Percentiles rank a stretch among this genome's conserved stretches.
phyloP scores from a whole-genome alignment of 2,113 vertebrate species.

The Chionomys nivalis region DNA sequence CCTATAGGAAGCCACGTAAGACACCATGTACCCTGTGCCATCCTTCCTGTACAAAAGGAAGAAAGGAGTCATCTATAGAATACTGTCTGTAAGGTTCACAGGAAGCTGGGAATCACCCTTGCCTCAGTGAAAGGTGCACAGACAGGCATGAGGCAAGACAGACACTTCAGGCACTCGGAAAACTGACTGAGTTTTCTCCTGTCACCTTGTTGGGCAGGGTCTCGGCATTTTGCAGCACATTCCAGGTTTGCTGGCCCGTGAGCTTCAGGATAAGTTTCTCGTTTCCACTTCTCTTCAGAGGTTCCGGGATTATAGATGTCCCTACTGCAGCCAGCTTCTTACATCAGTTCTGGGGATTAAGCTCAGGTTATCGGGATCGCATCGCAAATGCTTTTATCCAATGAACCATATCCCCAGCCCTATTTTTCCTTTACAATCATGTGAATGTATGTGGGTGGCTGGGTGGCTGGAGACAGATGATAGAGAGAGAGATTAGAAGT shows the following conservation, averaged over 20 bases:
- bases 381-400: not conserved
- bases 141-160: not conserved
- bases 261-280: not conserved
- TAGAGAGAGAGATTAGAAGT: not conserved
- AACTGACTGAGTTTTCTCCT: not conserved
- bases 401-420: not conserved
- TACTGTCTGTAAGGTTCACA: not conserved
- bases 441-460: not conserved
- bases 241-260: not conserved
- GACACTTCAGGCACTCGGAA: not conserved
- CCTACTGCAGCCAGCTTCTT: not conserved
- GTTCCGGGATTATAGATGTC: not conserved
- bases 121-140: not conserved
- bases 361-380: not conserved
- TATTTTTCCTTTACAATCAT: conserved; percentile 20
- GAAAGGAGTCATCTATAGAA: not conserved
- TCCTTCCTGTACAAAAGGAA: not conserved
- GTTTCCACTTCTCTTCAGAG: not conserved
- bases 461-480: not conserved
- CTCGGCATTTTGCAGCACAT: not conserved
- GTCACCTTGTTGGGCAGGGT: not conserved
- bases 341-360: not conserved
- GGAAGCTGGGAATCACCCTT: not conserved
- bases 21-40: not conserved
- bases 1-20: not conserved